Base-by-base conservation (phyloP, 1,140 invertebrate species). In the Drosophila saltans region DNA sequence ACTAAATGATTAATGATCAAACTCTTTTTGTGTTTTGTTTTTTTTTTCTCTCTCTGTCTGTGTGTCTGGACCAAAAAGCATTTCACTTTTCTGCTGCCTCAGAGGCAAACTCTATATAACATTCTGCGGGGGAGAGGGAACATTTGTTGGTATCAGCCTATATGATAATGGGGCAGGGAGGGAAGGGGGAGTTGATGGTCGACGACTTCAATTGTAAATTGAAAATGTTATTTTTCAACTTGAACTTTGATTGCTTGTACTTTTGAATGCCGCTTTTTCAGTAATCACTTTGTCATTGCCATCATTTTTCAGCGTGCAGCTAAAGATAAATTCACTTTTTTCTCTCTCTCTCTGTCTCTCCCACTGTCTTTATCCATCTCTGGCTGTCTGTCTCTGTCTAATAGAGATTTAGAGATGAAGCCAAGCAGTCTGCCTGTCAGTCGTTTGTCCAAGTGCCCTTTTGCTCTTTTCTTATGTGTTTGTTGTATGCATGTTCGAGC, bases 251-350 rank as follows among this genome's bases (percentile, higher is more conserved):
- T 88, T 88, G 80, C 71, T 78, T 64, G 70, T 61, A 40, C 60
- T 73, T 72, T 65, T 62, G 64, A 61, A 62, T 69, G 63, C 68
- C 78, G 78, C 80, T 81, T 73, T 73, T 78, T 78, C 65, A 68
- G 81, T 89, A 88, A 88, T 88, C 83, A 88, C 83, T 88, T 88
- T 88, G 83, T 88, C 83, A 88, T 88, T 88, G 83, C 83, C 83
- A 88, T 86, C 83, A 86, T 86, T 86, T 86, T 77, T 83, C 83
- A 83, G 84, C 82, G 76, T 82, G 75, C 75, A 69, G 62, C 70
- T 65, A 70, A 66, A 70, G 79, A 86, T 70, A 88, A 79, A 86
- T 82, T 88, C 82, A 86, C 83, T 86, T 86, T 79, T 26, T n/a
- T n/a, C 41, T 40, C 60, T 71, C 36, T 48, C 21, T 48, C 45